phyloP scores from a whole-genome alignment of 2,113 vertebrate genomes.

The Oryzias javanicus region DNA sequence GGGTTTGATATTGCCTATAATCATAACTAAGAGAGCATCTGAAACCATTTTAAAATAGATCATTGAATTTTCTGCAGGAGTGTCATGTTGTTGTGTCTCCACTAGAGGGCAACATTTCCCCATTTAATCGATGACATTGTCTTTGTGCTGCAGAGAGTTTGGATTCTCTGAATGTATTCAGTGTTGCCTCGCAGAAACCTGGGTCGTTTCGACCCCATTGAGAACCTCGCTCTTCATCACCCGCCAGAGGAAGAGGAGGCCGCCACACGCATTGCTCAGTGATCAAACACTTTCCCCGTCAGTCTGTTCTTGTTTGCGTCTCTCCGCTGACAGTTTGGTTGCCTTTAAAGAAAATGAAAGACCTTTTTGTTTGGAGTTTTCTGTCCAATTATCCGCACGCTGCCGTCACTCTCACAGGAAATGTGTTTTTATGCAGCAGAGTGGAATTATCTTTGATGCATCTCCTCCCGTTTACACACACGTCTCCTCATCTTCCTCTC shows the following conservation, averaged over 20 bases:
- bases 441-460: constrained; percentile 29
- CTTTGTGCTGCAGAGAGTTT: constrained; percentile 1
- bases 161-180: constrained; percentile 1
- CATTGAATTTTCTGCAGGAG: no score
- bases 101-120: constrained; percentile 64
- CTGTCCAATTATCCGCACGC: constrained; percentile 48
- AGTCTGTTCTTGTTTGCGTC: constrained; percentile 17
- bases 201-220: constrained; percentile 2
- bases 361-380: constrained; percentile 47
- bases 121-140: background rate
- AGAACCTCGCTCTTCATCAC: constrained; percentile 16
- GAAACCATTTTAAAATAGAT: no score
- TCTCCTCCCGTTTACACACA: background rate
- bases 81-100: constrained; percentile 21
- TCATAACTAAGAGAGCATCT: no score
- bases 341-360: constrained; percentile 21
- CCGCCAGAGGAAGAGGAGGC: constrained; percentile 9
- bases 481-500: background rate
- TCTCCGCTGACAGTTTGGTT: constrained; percentile 42
- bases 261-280: constrained; percentile 37
- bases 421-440: constrained; percentile 17
- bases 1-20: no score
- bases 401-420: constrained; percentile 27
- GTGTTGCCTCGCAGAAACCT: no score
- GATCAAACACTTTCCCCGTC: constrained; percentile 45